Evolutionary conservation across 2,797 vertebrate species (phyloP).

Genomic region (Microctenopoma lineatum): DNA sequence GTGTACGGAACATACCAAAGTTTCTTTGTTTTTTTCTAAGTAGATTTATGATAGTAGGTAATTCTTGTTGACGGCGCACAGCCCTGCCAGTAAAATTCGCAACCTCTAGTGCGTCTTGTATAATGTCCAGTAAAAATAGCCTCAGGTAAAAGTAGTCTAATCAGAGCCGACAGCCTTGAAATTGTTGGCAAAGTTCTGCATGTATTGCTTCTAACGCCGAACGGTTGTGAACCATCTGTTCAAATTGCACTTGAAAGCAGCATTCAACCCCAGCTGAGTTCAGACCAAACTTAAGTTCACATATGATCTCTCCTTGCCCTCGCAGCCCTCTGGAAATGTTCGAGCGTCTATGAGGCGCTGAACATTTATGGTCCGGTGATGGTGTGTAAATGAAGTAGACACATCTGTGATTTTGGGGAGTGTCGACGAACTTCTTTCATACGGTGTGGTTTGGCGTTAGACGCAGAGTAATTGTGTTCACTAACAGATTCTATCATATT

Average conservation of each 20-base stretch:
- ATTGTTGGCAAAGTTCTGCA: conserved; percentile 45
- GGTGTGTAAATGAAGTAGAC: conserved; percentile 35
- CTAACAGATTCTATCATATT: conserved; percentile 10
- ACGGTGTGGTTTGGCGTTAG: conserved; percentile 17
- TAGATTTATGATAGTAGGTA: conserved; percentile 30
- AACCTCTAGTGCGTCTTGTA: conserved; percentile 19
- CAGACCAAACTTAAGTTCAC: conserved; percentile 34
- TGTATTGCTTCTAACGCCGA: conserved; percentile 34
- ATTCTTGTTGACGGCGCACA: conserved; percentile 25
- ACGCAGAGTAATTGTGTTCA: not conserved
- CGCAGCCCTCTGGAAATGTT: conserved; percentile 3
- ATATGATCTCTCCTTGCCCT: conserved; percentile 19
- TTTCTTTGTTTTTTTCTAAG: not conserved
- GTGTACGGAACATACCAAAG: conserved; percentile 9
- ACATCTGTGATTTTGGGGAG: conserved; percentile 22
- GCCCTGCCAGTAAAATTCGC: conserved; percentile 21
- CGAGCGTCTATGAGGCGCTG: not conserved
- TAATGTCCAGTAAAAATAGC: conserved; percentile 49
- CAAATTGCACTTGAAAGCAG: conserved; percentile 55
- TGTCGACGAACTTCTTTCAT: conserved; percentile 25
- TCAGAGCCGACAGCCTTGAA: conserved; percentile 47
- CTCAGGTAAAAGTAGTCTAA: conserved; percentile 36
- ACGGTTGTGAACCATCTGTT: conserved; percentile 48
- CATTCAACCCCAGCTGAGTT: conserved; percentile 46
- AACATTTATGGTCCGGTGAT: conserved; percentile 17